Evolutionary conservation across 2,888 invertebrate genomes (phyloP), one percentile per base, ranked within the genome.

Genomic region (Diachrysia chrysitis): DNA sequence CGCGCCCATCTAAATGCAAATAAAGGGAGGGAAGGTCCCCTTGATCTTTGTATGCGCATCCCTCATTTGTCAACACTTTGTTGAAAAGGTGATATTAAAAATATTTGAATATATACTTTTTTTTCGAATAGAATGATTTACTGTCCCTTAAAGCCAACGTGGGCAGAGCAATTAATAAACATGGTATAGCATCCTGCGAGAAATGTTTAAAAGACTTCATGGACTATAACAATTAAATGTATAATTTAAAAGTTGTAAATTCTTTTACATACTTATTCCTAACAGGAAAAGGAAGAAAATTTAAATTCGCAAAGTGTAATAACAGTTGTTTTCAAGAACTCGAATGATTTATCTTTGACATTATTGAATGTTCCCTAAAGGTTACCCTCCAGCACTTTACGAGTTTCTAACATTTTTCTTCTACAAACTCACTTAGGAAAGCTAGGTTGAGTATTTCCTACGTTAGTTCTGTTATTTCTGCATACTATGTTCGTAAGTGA

Each of bases 1-100:
- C 90, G 87, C 89, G 82, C 88, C 90, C 88, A 92, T 93, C 90
- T 92, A 93, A 90, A 94, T 93, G 94, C 91, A 93, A 94, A 94
- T 94, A 91, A 84, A 87, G 85, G 83, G 85, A 86, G 86, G 83
- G 85, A 83, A 78, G 87, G 51, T 72, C 66, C 90, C 90, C 93
- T 89, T 89, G 90, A 91, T 91, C 91, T 90, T 90, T 86, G 89
- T 89, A 79, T 87, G 84, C 87, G 85, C 87, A 87, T 90, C 91
- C 92, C 92, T 92, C 92, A 93, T 94, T 93, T 93, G 92, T 92
- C 88, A 89, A 86, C 87, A 88, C 88, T 86, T 87, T 83, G 84
- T 87, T 83, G 82, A 84, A 83, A 79, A 82, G 75, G 81, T 77
- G 73, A 66, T 82, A 80, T 82, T 83, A 79, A 82, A 78, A 76